Evolutionary conservation across 2,888 invertebrate genomes (phyloP).

Genomic region (Gasteruption jaculator): DNA sequence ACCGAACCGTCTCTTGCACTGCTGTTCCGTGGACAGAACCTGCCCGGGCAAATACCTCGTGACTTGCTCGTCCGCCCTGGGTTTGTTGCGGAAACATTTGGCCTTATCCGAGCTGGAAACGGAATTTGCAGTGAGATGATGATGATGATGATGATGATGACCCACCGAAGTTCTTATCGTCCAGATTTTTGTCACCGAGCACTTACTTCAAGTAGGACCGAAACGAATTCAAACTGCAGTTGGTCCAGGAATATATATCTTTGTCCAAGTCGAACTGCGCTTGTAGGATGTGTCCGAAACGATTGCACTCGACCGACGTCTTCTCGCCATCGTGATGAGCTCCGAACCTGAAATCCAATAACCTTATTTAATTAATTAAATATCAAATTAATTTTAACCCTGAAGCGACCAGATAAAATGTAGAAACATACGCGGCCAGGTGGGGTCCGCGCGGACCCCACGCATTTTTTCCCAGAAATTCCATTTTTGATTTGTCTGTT

Average conservation of each 20-base stretch:
- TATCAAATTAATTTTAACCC: too few species aligned
- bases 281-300: slow-evolving; percentile 36
- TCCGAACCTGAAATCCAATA: slow-evolving; percentile 32
- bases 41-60: slow-evolving; percentile 83
- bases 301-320: slow-evolving; percentile 6
- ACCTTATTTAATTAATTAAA: too few species aligned
- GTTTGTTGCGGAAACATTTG: slow-evolving; percentile 84
- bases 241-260: slow-evolving; percentile 39
- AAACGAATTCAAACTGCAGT: slow-evolving; percentile 28
- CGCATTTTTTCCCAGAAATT: too few species aligned
- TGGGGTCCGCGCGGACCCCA: too few species aligned
- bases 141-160: too few species aligned
- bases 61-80: slow-evolving; percentile 75
- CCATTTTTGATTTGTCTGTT: too few species aligned
- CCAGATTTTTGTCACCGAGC: not conserved
- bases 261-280: slow-evolving; percentile 22
- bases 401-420: too few species aligned
- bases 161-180: not conserved
- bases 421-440: too few species aligned
- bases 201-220: slow-evolving; percentile 32
- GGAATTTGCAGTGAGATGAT: not conserved
- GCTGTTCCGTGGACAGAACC: slow-evolving; percentile 78
- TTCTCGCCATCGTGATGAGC: slow-evolving; percentile 34
- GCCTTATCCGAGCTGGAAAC: slow-evolving; percentile 50
- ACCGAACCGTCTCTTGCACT: slow-evolving; percentile 82